Conservation (phyloP, 37 sponge, comb jelly and placozoan genomes). For the Agelas oroides region DNA sequence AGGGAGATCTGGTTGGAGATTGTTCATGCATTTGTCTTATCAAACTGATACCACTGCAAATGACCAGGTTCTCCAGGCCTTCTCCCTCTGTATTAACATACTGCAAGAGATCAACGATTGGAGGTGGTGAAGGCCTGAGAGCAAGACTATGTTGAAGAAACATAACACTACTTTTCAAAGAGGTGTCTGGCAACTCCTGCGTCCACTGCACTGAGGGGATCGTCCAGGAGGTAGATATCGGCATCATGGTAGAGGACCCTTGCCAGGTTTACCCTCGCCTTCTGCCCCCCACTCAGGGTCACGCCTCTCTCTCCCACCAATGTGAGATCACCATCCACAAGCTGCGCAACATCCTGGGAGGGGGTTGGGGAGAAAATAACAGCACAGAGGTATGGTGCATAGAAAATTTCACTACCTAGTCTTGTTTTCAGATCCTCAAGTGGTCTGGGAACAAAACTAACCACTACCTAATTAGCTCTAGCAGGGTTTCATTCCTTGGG, state of each 20-base stretch:
- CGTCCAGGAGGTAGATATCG: conserved; percentile 85
- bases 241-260: conserved; percentile 81
- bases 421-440: no score
- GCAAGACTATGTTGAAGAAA: conserved; percentile 47
- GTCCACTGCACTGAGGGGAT: conserved; percentile 92
- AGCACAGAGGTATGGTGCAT: not conserved
- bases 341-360: conserved; percentile 68
- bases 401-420: not conserved
- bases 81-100: no score
- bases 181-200: conserved; percentile 72
- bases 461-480: no score
- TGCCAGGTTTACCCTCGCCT: conserved; percentile 92
- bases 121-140: no score
- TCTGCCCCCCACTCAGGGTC: conserved; percentile 97
- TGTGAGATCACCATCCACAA: conserved; percentile 83
- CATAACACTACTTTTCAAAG: conserved; percentile 62
- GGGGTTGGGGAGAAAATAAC: no score
- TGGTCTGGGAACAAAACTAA: no score
- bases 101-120: no score
- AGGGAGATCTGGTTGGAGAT: no score
- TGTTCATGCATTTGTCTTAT: no score
- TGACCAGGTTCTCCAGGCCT: no score
- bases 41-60: no score
- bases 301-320: conserved; percentile 93
- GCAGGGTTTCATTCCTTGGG: no score